Percentiles rank a stretch among this genome's conserved stretches.
These are phyloP conservation scores for Phyllostomus hastatus DNA, from an alignment of 2,113 vertebrate genomes.

Conservation along the genomic window DNA sequence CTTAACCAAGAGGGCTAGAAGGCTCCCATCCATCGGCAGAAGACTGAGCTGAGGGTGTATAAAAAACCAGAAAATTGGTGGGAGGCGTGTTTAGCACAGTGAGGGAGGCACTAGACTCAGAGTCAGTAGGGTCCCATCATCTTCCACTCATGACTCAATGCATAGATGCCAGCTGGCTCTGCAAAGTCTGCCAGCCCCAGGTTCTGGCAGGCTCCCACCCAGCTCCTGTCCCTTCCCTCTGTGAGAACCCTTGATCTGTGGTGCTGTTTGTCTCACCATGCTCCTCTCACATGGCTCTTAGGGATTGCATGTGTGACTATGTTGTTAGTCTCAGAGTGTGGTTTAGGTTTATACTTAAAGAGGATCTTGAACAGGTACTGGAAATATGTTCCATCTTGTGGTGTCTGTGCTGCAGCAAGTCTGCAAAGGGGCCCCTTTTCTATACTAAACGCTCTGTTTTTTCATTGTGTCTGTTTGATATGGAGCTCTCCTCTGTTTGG, in stretches of 20 bases:
- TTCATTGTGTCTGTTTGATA: not conserved
- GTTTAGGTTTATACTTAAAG: not conserved
- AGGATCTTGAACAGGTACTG: not conserved
- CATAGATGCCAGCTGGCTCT: not conserved
- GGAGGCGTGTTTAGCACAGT: not conserved
- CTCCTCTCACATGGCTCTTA: not conserved
- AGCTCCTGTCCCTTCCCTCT: not conserved
- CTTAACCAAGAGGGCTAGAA: not conserved
- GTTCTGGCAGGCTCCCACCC: not conserved
- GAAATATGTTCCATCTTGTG: too few relatives aligned
- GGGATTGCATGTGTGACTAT: not conserved
- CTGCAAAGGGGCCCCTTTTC: not conserved
- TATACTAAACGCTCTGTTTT: not conserved
- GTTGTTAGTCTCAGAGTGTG: not conserved
- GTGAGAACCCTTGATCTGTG: not conserved
- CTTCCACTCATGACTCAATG: not conserved
- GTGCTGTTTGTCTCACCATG: not conserved
- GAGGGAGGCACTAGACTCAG: not conserved
- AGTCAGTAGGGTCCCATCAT: not conserved
- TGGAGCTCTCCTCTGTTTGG: not conserved
- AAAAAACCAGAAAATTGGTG: not conserved
- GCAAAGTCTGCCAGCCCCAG: not conserved
- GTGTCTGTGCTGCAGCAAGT: not conserved
- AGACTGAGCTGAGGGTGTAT: not conserved
- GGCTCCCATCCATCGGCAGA: not conserved